Conservation (phyloP, 2,888 invertebrate species). For the Trissoscelio sp. region DNA sequence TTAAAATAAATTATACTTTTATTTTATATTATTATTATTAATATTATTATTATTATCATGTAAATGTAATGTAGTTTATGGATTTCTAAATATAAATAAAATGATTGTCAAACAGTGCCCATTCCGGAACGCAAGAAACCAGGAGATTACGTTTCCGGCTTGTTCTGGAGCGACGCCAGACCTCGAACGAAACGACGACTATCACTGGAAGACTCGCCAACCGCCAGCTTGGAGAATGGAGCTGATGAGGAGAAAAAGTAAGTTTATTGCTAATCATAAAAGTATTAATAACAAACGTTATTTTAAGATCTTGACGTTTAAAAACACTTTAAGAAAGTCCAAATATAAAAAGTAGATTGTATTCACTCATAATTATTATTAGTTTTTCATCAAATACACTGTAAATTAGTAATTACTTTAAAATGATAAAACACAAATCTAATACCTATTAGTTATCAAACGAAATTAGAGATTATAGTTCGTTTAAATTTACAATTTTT, state of each 20-base stretch:
- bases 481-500: not conserved
- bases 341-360: too few relatives aligned
- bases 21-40: too few relatives aligned
- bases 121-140: constrained; percentile 88
- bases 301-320: constrained; percentile 14
- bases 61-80: not conserved
- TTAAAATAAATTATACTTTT: too few relatives aligned
- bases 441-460: too few relatives aligned
- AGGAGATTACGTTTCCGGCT: constrained; percentile 88
- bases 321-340: too few relatives aligned
- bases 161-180: constrained; percentile 86
- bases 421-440: too few relatives aligned
- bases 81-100: constrained; percentile 36
- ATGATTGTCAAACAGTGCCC: constrained; percentile 84
- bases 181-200: constrained; percentile 82
- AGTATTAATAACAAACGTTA: constrained; percentile 19
- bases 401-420: too few relatives aligned
- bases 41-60: too few relatives aligned
- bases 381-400: too few relatives aligned
- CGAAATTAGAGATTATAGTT: not conserved
- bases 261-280: constrained; percentile 55
- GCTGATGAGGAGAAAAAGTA: constrained; percentile 78
- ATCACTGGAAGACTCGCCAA: constrained; percentile 77
- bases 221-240: constrained; percentile 74
- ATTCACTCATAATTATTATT: too few relatives aligned